These are phyloP conservation scores for Miniopterus natalensis DNA, from an alignment of 2,113 vertebrate genomes.

Conservation along the genomic window DNA sequence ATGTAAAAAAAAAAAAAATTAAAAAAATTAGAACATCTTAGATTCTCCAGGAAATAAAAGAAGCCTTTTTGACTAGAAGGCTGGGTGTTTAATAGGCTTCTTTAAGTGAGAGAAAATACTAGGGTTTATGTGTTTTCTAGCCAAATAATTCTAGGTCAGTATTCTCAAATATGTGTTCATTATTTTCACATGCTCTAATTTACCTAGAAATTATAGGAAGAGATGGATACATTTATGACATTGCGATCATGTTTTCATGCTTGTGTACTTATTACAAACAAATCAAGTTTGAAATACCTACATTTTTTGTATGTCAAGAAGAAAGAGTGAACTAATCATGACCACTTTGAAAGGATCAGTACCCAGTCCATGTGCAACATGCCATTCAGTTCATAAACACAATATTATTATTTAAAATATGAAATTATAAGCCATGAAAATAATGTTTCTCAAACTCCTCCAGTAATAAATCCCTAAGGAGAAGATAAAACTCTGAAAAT, in stretches of 20 bases:
- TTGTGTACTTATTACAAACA: neutral
- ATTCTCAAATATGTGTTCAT: neutral
- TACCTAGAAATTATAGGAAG: neutral
- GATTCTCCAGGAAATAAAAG: neutral
- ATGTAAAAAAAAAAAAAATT: neutral
- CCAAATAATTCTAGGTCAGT: neutral
- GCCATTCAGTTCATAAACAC: neutral
- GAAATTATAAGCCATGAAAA: neutral
- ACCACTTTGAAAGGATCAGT: neutral
- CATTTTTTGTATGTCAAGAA: neutral
- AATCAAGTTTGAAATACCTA: neutral
- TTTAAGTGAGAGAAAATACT: constrained; percentile 1
- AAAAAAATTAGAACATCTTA: neutral
- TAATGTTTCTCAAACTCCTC: neutral
- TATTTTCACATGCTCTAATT: neutral
- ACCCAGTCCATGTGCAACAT: neutral
- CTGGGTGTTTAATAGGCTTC: neutral
- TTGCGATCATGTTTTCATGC: neutral
- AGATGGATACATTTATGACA: neutral
- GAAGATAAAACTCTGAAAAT: neutral
- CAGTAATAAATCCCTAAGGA: neutral
- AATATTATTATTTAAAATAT: neutral
- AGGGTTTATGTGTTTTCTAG: neutral
- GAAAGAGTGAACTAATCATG: neutral
- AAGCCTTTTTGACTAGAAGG: neutral